Conservation (phyloP, 2,797 vertebrate species). For the Clarias pachynema region DNA sequence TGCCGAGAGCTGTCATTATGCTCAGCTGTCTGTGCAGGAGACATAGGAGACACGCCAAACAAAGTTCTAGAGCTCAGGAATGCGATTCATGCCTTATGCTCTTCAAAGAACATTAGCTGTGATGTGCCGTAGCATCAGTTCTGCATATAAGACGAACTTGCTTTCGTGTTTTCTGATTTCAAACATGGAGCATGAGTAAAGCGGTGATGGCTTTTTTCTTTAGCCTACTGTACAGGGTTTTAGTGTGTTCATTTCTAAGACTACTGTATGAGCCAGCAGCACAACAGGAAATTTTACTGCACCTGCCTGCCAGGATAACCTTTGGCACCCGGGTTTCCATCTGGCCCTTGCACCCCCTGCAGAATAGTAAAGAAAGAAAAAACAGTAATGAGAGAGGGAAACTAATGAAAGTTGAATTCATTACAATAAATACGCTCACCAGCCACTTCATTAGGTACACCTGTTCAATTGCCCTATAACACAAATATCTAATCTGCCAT, state of each 20-base stretch:
- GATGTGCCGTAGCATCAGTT: constrained; percentile 1
- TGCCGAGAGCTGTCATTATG: constrained; percentile 7
- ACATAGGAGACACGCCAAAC: not conserved
- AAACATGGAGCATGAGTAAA: constrained; percentile 13
- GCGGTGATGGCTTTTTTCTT: constrained; percentile 6
- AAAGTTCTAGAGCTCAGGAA: constrained; percentile 5
- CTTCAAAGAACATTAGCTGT: constrained; percentile 2
- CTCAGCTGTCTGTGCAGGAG: constrained; percentile 18
- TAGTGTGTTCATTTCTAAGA: constrained; percentile 47
- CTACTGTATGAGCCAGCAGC: constrained; percentile 67
- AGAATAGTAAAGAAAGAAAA: constrained; percentile 73
- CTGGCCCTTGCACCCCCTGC: constrained; percentile 86
- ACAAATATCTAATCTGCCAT: no score
- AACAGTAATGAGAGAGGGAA: constrained; percentile 39
- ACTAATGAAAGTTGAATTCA: constrained; percentile 40
- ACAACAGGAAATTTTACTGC: constrained; percentile 97
- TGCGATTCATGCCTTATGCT: constrained; percentile 30
- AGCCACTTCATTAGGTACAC: no score
- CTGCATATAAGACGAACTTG: not conserved
- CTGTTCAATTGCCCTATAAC: no score
- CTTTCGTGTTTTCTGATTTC: constrained; percentile 13
- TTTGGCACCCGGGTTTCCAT: constrained; percentile 96
- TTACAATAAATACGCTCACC: constrained; percentile 25
- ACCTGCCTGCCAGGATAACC: constrained; percentile 99
- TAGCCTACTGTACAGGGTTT: constrained; percentile 19